A percentile compares a stretch with the other conserved stretches of the same genome.
Evolutionary conservation across 2,888 invertebrate genomes (phyloP).

Genomic region (Harmothoe impar): DNA sequence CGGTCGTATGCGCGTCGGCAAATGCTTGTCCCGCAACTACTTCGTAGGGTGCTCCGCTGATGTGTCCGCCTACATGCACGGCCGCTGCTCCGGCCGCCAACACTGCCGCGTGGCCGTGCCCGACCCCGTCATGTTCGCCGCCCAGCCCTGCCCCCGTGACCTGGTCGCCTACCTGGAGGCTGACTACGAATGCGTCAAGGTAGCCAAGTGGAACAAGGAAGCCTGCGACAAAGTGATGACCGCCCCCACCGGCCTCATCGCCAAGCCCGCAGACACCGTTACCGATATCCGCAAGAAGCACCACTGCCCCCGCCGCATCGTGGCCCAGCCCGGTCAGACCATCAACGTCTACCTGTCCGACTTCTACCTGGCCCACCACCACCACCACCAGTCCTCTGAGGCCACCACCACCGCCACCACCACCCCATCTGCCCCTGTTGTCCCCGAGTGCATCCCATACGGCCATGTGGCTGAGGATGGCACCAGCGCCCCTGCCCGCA

Average conservation of each 20-base stretch:
- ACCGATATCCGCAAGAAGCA: background rate
- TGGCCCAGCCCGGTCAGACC: slow-evolving; percentile 59
- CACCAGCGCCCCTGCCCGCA: background rate
- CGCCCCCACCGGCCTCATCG: background rate
- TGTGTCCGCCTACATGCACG: slow-evolving; percentile 56
- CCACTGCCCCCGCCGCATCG: slow-evolving; percentile 45
- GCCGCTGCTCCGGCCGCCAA: slow-evolving; percentile 64
- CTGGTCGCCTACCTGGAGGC: slow-evolving; percentile 69
- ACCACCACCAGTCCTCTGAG: background rate
- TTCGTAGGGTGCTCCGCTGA: slow-evolving; percentile 64
- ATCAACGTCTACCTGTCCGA: slow-evolving; percentile 56
- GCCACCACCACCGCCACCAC: background rate
- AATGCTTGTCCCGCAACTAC: slow-evolving; percentile 62
- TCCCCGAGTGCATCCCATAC: slow-evolving; percentile 22
- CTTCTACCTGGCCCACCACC: slow-evolving; percentile 34
- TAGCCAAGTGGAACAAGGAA: background rate
- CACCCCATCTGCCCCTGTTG: no score
- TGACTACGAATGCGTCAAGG: slow-evolving; percentile 66
- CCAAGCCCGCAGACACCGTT: background rate
- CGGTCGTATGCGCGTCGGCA: slow-evolving; percentile 65
- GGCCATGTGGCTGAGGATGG: background rate
- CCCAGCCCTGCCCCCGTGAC: slow-evolving; percentile 66
- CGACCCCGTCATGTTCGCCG: slow-evolving; percentile 55
- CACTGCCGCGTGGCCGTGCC: slow-evolving; percentile 64
- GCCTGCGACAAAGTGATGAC: background rate